Evolutionary conservation across 53 echinoderm and acorn worm genomes (phyloP).

Genomic region (Astropecten irregularis): DNA sequence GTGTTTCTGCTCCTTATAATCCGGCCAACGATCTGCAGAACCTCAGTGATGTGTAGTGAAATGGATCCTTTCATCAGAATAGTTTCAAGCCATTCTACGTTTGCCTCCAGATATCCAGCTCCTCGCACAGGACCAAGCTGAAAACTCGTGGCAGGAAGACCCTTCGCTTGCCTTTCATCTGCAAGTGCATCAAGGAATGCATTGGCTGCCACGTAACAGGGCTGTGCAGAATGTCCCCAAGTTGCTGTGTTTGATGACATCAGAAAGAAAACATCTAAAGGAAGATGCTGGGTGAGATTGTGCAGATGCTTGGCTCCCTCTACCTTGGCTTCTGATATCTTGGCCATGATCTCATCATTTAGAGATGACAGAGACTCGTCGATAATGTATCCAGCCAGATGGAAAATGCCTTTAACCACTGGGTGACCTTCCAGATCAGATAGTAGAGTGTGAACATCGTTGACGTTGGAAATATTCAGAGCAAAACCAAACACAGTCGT

Average conservation of each 20-base stretch:
- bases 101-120: conserved; percentile 32
- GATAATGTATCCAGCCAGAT: conserved; percentile 61
- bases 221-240: conserved; percentile 79
- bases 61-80: conserved; percentile 18
- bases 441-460: conserved; percentile 38
- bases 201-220: conserved; percentile 62
- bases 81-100: background rate
- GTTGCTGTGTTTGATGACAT: conserved; percentile 57
- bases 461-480: conserved; percentile 38
- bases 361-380: conserved; percentile 55
- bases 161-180: conserved; percentile 46
- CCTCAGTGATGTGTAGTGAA: conserved; percentile 71
- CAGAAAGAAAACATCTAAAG: conserved; percentile 78
- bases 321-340: conserved; percentile 54
- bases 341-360: conserved; percentile 34
- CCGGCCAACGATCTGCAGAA: conserved; percentile 60
- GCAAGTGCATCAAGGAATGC: conserved; percentile 66
- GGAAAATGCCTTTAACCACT: conserved; percentile 61
- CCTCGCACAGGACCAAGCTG: conserved; percentile 77
- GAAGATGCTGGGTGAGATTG: conserved; percentile 49
- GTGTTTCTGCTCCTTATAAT: conserved; percentile 55
- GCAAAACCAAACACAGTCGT: conserved; percentile 60
- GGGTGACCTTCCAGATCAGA: conserved; percentile 38
- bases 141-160: conserved; percentile 70
- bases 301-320: conserved; percentile 56